Base-by-base conservation (phyloP, 1,140 invertebrate species). In the Drosophila repleta region DNA sequence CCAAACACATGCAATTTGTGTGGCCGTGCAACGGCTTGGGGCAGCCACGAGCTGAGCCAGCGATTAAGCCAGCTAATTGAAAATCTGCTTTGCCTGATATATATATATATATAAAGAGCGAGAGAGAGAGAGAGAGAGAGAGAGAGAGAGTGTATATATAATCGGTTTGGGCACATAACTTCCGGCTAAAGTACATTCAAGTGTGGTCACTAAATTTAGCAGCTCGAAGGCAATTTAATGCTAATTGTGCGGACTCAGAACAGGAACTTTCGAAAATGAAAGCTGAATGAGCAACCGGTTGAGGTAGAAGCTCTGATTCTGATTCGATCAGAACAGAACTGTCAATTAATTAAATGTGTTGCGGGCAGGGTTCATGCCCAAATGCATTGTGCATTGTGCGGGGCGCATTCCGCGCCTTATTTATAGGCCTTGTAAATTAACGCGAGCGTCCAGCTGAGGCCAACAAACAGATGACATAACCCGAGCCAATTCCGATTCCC, bases 191-290 rank as follows among this genome's bases (percentile, higher is more conserved):
- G 48, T 53, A 56, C 53, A 66, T 58, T 66, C 51, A 57, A 65
- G 52, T 65, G 13, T 64, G 29, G 37, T n/a, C 26, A 71, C 68
- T 71, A 65, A 66, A 71, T 58, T 71, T 66, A 66, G 68, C 68
- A 49, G 52, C 11, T 51, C n/a, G 13, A 17, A n/a, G 45, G 29
- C 11, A 72, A 72, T 72, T 66, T 58, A 11, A 60, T 68, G 64
- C 49, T 74, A 69, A 74, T 68, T 67, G 43, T 48, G 37, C 17
- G 5, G 5, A 24, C 5, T 24, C 24, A 29, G 8, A 35, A 43
- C 53, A 69, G 58, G 49, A 63, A 62, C 29, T 53, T 37, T 46
- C 61, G 52, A 68, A 73, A 74, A 74, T 74, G 70, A 56, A 70
- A 48, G 48, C 48, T 11, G 51, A 56, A 58, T 53, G 46, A 39